Evolutionary conservation across 2,113 vertebrate species (phyloP), one percentile per base, ranked within the genome.

Genomic region (Hyla sarda): DNA sequence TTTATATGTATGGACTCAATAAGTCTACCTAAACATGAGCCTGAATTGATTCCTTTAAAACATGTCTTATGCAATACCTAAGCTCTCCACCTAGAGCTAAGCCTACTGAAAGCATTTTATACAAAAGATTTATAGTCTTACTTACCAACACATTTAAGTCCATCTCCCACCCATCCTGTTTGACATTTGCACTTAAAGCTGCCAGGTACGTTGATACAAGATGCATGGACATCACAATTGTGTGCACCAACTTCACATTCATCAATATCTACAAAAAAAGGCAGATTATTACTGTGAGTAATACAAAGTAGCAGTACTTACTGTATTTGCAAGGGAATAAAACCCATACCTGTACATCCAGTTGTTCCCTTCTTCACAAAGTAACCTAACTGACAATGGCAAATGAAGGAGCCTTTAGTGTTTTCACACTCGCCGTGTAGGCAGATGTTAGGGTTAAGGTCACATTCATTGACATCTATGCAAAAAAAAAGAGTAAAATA

Each of bases 181-280:
- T 92, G 94, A 50, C 98, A 99, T 85, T 96, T 96, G 91, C 98
- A 99, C 83, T 96, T 95, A 90, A 99, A 99, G 92, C 96, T 99
- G 21, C 98, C 96, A 0, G 97, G 98, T 34, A 97, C 73, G 10
- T 99, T 98, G 92, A 98, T 92, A 85, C 97, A 99, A 76, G 96
- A 95, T 0, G 97, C 94, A 0, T 97, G 96, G 91, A 96, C 90
- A 91, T 98, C 96, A 0, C 98, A 98, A 91, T 96, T 96, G 90
- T 98, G 96, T 71, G 96, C 95, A 1, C 95, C 96, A 0, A 97
- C 93, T 90, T 98, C 96, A 72, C 97, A 99, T 83, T 99, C 96
- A 0, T 99, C 96, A 2, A 98, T 89, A 86, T 99, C 97, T 98
- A 87, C n/a, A 87, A 56, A 65, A 81, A 1, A 74, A 50, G 16